Conservation (phyloP, 2,797 vertebrate species). For the Cygnus olor region DNA sequence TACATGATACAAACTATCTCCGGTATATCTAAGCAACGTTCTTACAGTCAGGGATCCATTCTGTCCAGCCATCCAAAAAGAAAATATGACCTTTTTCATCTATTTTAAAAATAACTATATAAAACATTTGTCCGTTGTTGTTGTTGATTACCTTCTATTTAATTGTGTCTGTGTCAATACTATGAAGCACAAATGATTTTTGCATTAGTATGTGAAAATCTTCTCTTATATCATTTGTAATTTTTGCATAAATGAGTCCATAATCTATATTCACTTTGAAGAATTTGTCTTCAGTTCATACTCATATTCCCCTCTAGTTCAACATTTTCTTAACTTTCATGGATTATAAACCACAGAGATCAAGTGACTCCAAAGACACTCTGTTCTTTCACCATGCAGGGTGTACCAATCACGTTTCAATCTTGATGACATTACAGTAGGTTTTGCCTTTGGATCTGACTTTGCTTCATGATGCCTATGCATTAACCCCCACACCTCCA, state of each 20-base stretch:
- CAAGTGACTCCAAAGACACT: conserved; percentile 3
- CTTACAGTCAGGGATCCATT: background rate
- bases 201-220: background rate
- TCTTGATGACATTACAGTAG: background rate
- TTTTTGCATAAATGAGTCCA: background rate
- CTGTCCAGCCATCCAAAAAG: background rate
- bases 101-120: background rate
- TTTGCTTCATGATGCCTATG: background rate
- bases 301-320: background rate
- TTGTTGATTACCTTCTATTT: background rate
- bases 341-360: background rate
- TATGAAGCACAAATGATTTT: background rate
- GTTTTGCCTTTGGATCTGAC: background rate
- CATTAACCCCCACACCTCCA: background rate
- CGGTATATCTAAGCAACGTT: background rate
- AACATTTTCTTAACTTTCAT: background rate
- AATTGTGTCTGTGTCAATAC: background rate
- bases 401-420: background rate
- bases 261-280: background rate
- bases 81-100: background rate
- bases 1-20: background rate
- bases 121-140: background rate
- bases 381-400: background rate
- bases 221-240: background rate
- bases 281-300: background rate